phyloP scores from a whole-genome alignment of 2,113 vertebrate genomes.

The Scortum barcoo region DNA sequence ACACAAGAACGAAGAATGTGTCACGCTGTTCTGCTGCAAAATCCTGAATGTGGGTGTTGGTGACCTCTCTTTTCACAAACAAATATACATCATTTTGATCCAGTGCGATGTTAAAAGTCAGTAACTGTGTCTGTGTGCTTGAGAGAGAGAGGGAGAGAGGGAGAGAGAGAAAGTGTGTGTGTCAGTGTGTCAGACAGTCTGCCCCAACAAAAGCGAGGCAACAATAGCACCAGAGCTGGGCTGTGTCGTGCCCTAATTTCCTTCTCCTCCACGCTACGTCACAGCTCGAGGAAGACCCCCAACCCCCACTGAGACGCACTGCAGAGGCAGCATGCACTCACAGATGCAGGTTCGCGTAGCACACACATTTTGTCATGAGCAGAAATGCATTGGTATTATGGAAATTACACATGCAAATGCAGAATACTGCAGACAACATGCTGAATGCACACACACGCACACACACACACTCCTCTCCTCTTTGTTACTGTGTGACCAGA shows the following conservation, averaged over 20 bases:
- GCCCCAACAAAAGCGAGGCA: constrained; percentile 45
- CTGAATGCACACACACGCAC: background rate
- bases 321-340: constrained; percentile 25
- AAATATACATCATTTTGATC: background rate
- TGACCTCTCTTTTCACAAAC: background rate
- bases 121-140: constrained; percentile 6
- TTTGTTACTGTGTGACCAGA: constrained; percentile 43
- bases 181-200: constrained; percentile 27
- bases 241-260: constrained; percentile 74
- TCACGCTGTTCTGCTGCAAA: background rate
- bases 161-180: no score
- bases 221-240: constrained; percentile 61
- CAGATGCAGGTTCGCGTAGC: background rate
- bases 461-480: constrained; percentile 13
- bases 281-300: constrained; percentile 67
- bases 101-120: background rate
- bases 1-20: constrained; percentile 2
- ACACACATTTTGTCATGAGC: background rate
- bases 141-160: no score
- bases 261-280: constrained; percentile 59
- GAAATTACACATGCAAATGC: constrained; percentile 12
- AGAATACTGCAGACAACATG: constrained; percentile 8
- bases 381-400: background rate
- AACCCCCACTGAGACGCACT: constrained; percentile 64
- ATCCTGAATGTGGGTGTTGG: background rate